Percentiles rank a stretch among this genome's conserved stretches.
These are phyloP conservation scores for Leuciscus idus DNA, from an alignment of 2,113 vertebrate genomes.

Conservation along the genomic window DNA sequence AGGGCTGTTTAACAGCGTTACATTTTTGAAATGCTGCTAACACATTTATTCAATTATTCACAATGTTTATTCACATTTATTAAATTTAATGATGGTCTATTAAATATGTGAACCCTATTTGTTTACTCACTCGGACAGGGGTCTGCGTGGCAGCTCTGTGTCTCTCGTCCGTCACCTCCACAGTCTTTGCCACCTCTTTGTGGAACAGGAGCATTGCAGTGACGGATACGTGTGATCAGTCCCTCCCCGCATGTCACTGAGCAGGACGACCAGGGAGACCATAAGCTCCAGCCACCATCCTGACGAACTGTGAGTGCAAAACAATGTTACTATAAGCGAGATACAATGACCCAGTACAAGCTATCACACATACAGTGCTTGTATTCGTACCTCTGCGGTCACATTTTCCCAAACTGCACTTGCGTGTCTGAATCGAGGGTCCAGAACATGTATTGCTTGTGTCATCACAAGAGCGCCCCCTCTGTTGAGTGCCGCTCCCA, in stretches of 20 bases:
- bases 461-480: slow-evolving; percentile 91
- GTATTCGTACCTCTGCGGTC: slow-evolving; percentile 84
- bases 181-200: slow-evolving; percentile 87
- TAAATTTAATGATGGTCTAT: not conserved
- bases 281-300: slow-evolving; percentile 92
- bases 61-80: not conserved
- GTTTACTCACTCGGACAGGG: slow-evolving; percentile 84
- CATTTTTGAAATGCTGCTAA: not conserved
- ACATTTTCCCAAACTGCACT: slow-evolving; percentile 87
- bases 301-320: slow-evolving; percentile 77
- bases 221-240: slow-evolving; percentile 87
- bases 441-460: slow-evolving; percentile 86
- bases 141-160: slow-evolving; percentile 76
- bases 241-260: slow-evolving; percentile 90
- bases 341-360: not conserved
- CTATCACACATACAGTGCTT: not conserved
- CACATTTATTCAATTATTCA: not conserved
- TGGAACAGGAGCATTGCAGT: slow-evolving; percentile 90
- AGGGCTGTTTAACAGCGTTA: not conserved
- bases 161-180: slow-evolving; percentile 82
- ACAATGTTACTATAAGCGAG: not conserved
- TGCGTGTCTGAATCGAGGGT: slow-evolving; percentile 91
- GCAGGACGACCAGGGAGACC: slow-evolving; percentile 97
- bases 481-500: slow-evolving; percentile 90
- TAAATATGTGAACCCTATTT: not conserved